Base-by-base conservation (phyloP, 2,888 invertebrate genomes). In the Hartigia nigra region DNA sequence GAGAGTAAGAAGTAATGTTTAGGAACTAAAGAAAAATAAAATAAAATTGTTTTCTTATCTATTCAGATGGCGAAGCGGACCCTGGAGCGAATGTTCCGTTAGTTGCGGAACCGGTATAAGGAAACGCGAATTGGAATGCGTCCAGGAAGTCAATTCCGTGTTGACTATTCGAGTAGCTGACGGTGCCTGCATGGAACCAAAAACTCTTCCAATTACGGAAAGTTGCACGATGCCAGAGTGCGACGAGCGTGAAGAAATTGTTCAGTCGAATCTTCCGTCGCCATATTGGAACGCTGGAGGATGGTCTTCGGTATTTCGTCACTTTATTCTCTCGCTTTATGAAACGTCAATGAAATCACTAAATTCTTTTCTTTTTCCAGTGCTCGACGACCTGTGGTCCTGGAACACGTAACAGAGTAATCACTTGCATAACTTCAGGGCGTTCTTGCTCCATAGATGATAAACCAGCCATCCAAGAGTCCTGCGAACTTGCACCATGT, bases 51-150 rank as follows among this genome's bases (percentile, higher is more conserved):
- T 55, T 23, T 55, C 9, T 2, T 2, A 23, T 55, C 1, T 23
- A 9, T 23, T 23, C 76, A 90, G 90, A 82, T 98, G 98, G 98
- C 93, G 95, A 74, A 94, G 95, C 0, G 94, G 94, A 1, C 94
- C 95, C 12, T 98, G 98, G 98, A 94, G 95, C 9, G 93, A 95
- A 0, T 98, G 98, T 87, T 95, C 95, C 9, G 93, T 92, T 23
- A 94, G 94, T 0, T 97, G 98, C 89, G 96, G 96, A 0, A 94
- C 94, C 23, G 96, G 97, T 0, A 92, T 94, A 32, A 95, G 96
- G 84, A 94, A 94, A 0, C 93, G 97, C 55, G 94, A 95, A 31
- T 93, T 96, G 3, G 95, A 95, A 80, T 98, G 97, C 91, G 95
- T 94, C 77, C 95, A 95, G 86, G 92, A 93, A 83, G 91, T 93